These are phyloP conservation scores for Adelosebastes latens DNA, from an alignment of 2,797 vertebrate species.

Conservation along the genomic window DNA sequence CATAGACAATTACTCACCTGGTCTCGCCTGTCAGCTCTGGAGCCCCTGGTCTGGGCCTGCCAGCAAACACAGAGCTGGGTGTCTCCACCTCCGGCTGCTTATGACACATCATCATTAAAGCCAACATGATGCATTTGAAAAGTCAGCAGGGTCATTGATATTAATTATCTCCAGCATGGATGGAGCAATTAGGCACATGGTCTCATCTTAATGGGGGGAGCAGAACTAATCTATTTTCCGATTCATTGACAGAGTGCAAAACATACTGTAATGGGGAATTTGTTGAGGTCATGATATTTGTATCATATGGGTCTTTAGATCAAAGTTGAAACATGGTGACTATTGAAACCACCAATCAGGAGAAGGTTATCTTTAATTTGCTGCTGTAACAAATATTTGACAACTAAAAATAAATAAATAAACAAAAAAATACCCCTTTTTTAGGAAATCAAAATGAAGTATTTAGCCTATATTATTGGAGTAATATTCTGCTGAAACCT, in stretches of 20 bases:
- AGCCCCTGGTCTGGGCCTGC: slow-evolving; percentile 67
- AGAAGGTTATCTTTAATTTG: neutral
- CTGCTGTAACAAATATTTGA: neutral
- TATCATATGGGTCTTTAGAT: neutral
- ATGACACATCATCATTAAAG: slow-evolving; percentile 77
- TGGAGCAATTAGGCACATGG: slow-evolving; percentile 57
- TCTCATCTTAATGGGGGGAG: slow-evolving; percentile 50
- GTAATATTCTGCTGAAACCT: neutral
- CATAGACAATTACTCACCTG: slow-evolving; percentile 76
- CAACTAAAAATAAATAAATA: neutral
- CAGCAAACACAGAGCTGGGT: slow-evolving; percentile 56
- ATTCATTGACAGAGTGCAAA: slow-evolving; percentile 47
- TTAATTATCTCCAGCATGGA: slow-evolving; percentile 71
- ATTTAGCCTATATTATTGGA: neutral
- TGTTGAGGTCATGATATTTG: slow-evolving; percentile 9
- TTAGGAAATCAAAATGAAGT: neutral
- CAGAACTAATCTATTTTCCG: slow-evolving; percentile 53
- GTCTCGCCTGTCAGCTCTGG: slow-evolving; percentile 71
- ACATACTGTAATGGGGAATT: neutral
- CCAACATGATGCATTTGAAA: slow-evolving; percentile 73
- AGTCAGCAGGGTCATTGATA: slow-evolving; percentile 69
- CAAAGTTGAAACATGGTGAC: neutral
- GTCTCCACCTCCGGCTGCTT: slow-evolving; percentile 64
- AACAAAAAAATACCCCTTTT: neutral
- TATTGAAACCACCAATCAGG: neutral